These are phyloP conservation scores for Caenorhabditis sp. DNA, from an alignment of 2,888 invertebrate genomes.

Conservation along the genomic window DNA sequence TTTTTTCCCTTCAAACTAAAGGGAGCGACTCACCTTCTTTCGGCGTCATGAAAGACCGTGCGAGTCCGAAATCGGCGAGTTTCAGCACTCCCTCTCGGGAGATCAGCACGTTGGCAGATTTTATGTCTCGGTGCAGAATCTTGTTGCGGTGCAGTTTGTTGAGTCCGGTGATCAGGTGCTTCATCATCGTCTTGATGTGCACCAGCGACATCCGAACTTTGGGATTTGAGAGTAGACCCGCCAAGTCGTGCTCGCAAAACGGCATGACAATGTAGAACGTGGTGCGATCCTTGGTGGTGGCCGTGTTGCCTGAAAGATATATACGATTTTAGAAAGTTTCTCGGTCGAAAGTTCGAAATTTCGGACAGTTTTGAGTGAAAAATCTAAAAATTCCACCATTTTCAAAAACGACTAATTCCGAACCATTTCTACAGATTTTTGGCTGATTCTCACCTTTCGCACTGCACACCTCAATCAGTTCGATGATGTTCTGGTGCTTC, in stretches of 20 bases:
- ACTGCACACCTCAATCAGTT: constrained; percentile 96
- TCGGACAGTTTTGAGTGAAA: too few species aligned
- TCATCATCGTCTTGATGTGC: constrained; percentile 96
- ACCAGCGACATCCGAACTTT: constrained; percentile 97
- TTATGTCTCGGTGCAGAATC: constrained; percentile 94
- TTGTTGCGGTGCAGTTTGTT: constrained; percentile 98
- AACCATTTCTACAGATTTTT: too few species aligned
- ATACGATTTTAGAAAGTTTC: too few species aligned
- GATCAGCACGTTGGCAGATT: constrained; percentile 97
- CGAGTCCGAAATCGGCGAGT: constrained; percentile 97
- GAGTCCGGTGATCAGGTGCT: constrained; percentile 85
- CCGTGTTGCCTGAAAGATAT: too few species aligned
- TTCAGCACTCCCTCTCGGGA: constrained; percentile 96
- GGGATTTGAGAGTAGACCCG: constrained; percentile 94
- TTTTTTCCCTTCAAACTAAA: not conserved
- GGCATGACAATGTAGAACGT: constrained; percentile 98
- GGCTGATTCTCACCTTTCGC: constrained; percentile 90
- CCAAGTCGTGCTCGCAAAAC: constrained; percentile 98
- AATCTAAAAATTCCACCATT: too few species aligned
- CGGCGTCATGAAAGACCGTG: constrained; percentile 87
- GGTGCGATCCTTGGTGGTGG: constrained; percentile 85
- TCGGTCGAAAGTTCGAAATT: too few species aligned
- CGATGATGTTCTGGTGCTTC: constrained; percentile 97
- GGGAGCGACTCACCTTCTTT: constrained; percentile 55
- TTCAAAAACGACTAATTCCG: too few species aligned